phyloP scores from a whole-genome alignment of 2,797 vertebrate species.

The Anableps anableps region DNA sequence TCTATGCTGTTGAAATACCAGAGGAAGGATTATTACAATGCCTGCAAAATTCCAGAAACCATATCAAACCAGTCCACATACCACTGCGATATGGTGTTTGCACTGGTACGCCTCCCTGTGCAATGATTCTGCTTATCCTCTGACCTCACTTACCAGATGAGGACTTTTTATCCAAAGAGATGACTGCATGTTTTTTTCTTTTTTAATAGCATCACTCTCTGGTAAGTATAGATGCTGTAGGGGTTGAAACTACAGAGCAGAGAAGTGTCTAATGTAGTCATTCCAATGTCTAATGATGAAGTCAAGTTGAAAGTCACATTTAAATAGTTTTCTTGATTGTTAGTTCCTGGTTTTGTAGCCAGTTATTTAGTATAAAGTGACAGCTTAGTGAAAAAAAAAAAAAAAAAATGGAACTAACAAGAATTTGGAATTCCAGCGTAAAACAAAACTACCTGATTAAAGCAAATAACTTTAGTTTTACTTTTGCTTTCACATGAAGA shows the following conservation, averaged over 20 bases:
- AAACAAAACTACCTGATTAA: too few relatives aligned
- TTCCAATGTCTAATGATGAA: conserved; percentile 22
- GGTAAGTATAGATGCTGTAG: neutral
- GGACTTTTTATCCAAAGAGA: conserved; percentile 31
- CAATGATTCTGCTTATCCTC: conserved; percentile 31
- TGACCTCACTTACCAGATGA: conserved; percentile 51
- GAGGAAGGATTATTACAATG: neutral
- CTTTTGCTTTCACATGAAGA: neutral
- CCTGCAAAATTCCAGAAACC: neutral
- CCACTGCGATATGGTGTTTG: conserved; percentile 6
- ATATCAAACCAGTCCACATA: conserved; percentile 34
- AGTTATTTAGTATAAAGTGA: too few relatives aligned
- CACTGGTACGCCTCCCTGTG: conserved; percentile 19
- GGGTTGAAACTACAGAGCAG: neutral
- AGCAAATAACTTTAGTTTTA: neutral
- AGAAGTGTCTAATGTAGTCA: conserved; percentile 13
- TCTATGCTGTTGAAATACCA: neutral
- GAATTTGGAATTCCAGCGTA: too few relatives aligned
- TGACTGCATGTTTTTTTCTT: conserved; percentile 25
- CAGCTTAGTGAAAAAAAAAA: too few relatives aligned
- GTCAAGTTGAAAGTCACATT: neutral
- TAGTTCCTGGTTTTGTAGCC: too few relatives aligned
- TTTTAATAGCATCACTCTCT: conserved; percentile 25
- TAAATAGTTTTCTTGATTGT: too few relatives aligned
- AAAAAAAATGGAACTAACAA: too few relatives aligned